Evolutionary conservation across 2,113 vertebrate species (phyloP).

Genomic region (Tychaedon coryphoeus): DNA sequence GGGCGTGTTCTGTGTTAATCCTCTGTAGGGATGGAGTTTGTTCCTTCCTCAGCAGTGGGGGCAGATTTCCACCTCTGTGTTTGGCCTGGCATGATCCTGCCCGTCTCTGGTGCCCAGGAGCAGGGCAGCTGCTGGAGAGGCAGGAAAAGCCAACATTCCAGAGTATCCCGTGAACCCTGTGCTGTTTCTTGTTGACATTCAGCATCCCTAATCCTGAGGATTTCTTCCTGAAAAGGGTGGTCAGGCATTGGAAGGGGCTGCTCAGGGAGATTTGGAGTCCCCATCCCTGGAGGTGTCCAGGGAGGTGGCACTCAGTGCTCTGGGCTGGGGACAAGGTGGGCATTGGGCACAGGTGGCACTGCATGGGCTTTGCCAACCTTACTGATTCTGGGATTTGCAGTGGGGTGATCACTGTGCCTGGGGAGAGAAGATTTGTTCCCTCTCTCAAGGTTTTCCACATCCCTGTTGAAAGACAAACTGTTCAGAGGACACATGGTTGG

Average conservation of each 20-base stretch:
- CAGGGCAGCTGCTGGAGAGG: not conserved
- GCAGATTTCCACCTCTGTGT: not conserved
- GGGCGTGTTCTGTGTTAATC: not conserved
- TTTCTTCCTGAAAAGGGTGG: not conserved
- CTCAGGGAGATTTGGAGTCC: not conserved
- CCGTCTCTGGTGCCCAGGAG: not conserved
- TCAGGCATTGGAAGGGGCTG: not conserved
- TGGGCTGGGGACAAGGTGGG: not conserved
- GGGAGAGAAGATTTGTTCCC: not conserved
- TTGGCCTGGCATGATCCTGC: not conserved
- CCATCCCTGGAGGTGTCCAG: not conserved
- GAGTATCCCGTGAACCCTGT: fast-evolving
- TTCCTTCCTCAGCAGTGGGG: not conserved
- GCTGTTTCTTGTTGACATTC: not conserved
- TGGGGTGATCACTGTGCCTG: not conserved
- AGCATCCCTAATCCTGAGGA: not conserved
- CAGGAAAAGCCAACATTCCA: not conserved
- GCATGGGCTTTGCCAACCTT: fast-evolving
- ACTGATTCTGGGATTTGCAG: not conserved
- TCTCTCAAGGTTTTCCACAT: not conserved
- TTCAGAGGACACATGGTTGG: slow-evolving; percentile 45
- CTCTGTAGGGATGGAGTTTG: not conserved
- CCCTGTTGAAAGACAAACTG: not conserved
- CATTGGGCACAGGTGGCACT: fast-evolving
- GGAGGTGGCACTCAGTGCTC: not conserved